Base-by-base conservation (phyloP, 30 jellyfish, hydroid and myxozoan species). In the Turritopsis rubra region DNA sequence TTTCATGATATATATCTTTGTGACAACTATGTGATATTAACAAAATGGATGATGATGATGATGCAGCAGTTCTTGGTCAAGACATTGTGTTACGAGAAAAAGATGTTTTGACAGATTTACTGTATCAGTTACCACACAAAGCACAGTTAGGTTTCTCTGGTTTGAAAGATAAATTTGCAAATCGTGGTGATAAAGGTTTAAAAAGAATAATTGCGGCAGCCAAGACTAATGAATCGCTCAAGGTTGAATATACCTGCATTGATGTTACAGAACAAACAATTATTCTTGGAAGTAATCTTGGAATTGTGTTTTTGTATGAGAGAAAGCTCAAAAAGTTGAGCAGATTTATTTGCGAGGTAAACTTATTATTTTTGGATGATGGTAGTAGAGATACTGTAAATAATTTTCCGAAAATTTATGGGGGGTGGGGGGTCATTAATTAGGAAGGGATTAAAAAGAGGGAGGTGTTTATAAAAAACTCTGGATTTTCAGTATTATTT, bases 111-210 rank as follows among this genome's bases (percentile, higher is more conserved):
- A 65, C 85, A 8, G 85, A 86, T 29, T 79, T 94, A 65, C 83
- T 88, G 24, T 75, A 83, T 66, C 54, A 76, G 22, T 83, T 94
- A 54, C 99, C 99, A 21, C 83, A 71, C 24, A 94, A 89, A 89
- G 99, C 99, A 21, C 99, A 94, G 81, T 96, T 94, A 53, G 99
- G 99, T 13, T 94, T 89, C 86, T 84, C 96, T 8, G 85, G 97
- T 13, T 75, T 94, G 60, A 89, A 80, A 79, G 95, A 94, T 7
- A 94, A 94, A 28, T 89, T 83, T 76, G 75, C 95, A 1, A 87
- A 82, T 19, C 80, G 90, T 60, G 88, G 88, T 29, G 97, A 94
- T 3, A 52, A 81, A 27, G 88, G 96, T 29, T 87, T 88, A 54
- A 94, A 84, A 31, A 85, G 85, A 53, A 82, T 88, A 27, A 77